These are phyloP conservation scores for Conomelus anceps DNA, from an alignment of 2,888 invertebrate genomes.

Conservation along the genomic window DNA sequence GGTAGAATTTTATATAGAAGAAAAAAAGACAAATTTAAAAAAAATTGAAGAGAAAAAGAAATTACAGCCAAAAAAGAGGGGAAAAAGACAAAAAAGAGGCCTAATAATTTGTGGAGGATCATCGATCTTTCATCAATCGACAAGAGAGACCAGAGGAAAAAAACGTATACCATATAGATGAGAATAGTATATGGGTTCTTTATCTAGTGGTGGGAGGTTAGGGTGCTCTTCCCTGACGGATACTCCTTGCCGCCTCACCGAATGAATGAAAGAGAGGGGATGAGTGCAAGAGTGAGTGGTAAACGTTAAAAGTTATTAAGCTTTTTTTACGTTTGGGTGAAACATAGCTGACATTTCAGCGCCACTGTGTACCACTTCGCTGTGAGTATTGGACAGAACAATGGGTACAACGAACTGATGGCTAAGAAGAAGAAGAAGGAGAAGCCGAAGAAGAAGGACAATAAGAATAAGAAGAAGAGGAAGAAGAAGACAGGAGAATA, in stretches of 20 bases:
- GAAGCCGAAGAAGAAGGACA: not conserved
- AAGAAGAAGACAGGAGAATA: not conserved
- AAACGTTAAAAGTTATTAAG: not conserved
- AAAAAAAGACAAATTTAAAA: too few species aligned
- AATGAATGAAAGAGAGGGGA: not conserved
- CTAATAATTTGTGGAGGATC: too few species aligned
- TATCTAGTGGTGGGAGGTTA: not conserved
- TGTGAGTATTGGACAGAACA: slow-evolving; percentile 1
- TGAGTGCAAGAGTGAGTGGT: not conserved
- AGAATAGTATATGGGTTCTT: not conserved
- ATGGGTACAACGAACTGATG: not conserved
- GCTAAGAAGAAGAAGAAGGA: not conserved
- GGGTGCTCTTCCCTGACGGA: not conserved
- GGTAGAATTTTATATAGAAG: too few species aligned
- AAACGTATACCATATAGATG: not conserved
- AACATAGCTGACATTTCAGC: slow-evolving; percentile 25
- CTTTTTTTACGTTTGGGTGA: slow-evolving; percentile 12
- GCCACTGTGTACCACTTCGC: not conserved
- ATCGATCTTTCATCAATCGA: too few species aligned
- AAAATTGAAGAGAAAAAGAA: too few species aligned
- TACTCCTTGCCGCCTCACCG: too few species aligned
- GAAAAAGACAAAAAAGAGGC: too few species aligned
- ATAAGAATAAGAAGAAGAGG: not conserved
- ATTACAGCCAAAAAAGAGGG: too few species aligned
- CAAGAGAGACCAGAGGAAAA: too few species aligned